Percentiles rank a stretch among this genome's conserved stretches.
phyloP scores from a whole-genome alignment of 2,888 invertebrate genomes.

The Noctua janthina region DNA sequence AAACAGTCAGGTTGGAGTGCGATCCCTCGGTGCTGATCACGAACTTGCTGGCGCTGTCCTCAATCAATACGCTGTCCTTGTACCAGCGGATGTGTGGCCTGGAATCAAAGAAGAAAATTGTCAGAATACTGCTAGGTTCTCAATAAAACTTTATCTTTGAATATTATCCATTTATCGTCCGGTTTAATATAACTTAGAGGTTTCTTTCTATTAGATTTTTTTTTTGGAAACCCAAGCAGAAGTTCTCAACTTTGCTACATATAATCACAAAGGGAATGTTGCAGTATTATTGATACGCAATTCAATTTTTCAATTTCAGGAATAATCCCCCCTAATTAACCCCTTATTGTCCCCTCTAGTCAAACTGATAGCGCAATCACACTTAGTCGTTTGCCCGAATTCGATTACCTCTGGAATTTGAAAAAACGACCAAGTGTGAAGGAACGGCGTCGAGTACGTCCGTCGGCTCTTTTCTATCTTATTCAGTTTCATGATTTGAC shows the following conservation, averaged over 20 bases:
- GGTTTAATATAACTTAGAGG: neutral
- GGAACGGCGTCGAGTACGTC: no score
- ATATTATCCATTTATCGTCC: neutral
- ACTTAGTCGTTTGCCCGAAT: no score
- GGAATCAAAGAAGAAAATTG: slow-evolving; percentile 28
- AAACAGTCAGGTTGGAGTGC: slow-evolving; percentile 82
- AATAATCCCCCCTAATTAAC: no score
- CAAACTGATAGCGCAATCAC: neutral
- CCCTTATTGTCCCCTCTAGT: neutral
- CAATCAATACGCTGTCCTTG: slow-evolving; percentile 78
- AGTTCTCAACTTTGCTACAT: neutral
- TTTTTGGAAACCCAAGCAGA: no score
- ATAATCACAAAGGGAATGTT: neutral
- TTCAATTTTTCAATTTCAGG: neutral
- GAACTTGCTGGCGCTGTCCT: slow-evolving; percentile 71
- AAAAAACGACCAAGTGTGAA: no score
- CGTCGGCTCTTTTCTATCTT: no score
- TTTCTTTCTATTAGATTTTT: no score
- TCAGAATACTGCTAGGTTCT: neutral
- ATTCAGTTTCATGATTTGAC: no score
- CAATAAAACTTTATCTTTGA: neutral
- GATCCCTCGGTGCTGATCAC: slow-evolving; percentile 73
- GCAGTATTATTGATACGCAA: neutral
- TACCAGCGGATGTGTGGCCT: slow-evolving; percentile 84
- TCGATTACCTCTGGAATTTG: no score